phyloP scores from a whole-genome alignment of 2,113 vertebrate species.

The Narcine bancroftii region DNA sequence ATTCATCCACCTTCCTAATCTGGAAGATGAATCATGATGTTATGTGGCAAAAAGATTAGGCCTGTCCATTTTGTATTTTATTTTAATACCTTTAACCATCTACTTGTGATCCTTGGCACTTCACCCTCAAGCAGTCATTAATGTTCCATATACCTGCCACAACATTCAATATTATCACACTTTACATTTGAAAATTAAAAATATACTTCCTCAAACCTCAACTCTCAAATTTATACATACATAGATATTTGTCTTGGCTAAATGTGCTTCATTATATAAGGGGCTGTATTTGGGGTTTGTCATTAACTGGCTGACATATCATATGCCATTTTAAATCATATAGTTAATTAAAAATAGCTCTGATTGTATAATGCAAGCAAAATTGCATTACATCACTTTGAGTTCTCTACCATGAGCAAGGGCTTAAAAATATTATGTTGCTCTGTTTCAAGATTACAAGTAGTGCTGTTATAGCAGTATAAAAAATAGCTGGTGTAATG shows the following conservation, averaged over 20 bases:
- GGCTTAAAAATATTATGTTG: constrained; percentile 11
- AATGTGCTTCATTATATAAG: background rate
- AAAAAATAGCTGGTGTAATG: background rate
- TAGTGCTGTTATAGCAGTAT: background rate
- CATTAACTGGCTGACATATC: background rate
- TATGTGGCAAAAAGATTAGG: background rate
- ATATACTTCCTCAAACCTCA: background rate
- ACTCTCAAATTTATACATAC: background rate
- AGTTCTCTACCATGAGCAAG: background rate
- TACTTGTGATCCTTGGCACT: background rate
- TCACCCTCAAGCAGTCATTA: background rate
- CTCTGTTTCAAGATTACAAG: background rate
- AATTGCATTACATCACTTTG: background rate
- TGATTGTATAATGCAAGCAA: background rate
- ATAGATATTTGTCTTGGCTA: background rate
- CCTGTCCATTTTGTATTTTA: background rate
- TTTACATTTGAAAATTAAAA: background rate
- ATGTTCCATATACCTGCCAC: background rate
- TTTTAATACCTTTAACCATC: background rate
- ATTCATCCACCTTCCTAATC: background rate
- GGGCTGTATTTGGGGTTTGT: background rate
- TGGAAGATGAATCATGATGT: background rate
- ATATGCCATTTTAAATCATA: background rate
- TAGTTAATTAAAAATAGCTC: background rate
- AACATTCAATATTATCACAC: background rate